A percentile compares a stretch with the other conserved stretches of the same genome.
Evolutionary conservation across 2,888 invertebrate species (phyloP).

Genomic region (Xestobium rufovillosum): DNA sequence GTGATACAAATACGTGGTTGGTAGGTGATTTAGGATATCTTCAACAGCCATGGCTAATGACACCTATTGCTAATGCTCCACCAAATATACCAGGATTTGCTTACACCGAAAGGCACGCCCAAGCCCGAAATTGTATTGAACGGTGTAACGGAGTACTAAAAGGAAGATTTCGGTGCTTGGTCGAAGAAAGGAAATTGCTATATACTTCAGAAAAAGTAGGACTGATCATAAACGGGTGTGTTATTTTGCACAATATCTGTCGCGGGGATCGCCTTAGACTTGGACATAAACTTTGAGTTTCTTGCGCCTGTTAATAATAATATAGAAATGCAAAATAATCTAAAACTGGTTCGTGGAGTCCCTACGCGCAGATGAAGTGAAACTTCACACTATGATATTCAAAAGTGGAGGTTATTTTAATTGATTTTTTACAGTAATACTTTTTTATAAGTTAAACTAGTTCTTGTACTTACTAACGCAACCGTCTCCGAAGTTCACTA

Average conservation of each 20-base stretch:
- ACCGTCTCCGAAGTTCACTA: too few species aligned
- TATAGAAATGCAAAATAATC: too few species aligned
- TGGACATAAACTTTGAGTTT: too few species aligned
- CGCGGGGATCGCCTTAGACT: neutral
- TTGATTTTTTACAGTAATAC: too few species aligned
- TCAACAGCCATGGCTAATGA: conserved; percentile 14
- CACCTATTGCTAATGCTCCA: conserved; percentile 8
- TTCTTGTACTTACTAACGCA: too few species aligned
- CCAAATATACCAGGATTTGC: conserved; percentile 5
- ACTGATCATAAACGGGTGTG: conserved; percentile 6
- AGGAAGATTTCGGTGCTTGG: conserved; percentile 8
- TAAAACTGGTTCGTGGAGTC: too few species aligned
- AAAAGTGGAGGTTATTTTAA: too few species aligned
- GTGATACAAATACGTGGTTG: conserved; percentile 10
- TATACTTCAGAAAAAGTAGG: conserved; percentile 10
- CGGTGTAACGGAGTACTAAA: conserved; percentile 10
- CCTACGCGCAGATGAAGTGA: too few species aligned
- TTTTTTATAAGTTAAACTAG: too few species aligned
- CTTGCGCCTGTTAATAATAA: too few species aligned
- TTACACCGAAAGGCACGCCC: conserved; percentile 8
- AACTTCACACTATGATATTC: too few species aligned
- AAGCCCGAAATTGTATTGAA: conserved; percentile 12
- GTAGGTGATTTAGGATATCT: conserved; percentile 12
- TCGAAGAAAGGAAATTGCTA: conserved; percentile 5
- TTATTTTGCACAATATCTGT: conserved; percentile 11